These are phyloP conservation scores for Apaloderma vittatum DNA, from an alignment of 2,113 vertebrate species.

Conservation along the genomic window DNA sequence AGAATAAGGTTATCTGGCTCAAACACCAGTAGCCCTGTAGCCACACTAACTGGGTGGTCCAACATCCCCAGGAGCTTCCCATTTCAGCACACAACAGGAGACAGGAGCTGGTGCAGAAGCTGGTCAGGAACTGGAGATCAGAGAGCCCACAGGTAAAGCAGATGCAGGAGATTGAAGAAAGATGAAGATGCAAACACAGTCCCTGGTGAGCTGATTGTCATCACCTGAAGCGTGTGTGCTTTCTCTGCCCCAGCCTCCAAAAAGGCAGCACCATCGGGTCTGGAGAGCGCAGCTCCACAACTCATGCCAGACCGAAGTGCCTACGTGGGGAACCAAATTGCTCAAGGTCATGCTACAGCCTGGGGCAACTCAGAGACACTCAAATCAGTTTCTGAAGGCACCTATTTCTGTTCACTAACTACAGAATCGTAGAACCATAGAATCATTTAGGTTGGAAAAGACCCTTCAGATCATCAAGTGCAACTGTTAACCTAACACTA, in stretches of 20 bases:
- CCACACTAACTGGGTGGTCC: neutral
- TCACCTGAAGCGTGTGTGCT: neutral
- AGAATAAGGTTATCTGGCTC: neutral
- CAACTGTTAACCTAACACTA: neutral
- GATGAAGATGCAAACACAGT: neutral
- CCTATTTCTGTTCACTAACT: neutral
- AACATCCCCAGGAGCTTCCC: neutral
- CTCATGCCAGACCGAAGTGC: neutral
- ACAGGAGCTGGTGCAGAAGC: neutral
- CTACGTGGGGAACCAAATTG: rapidly evolving
- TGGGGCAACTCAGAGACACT: neutral
- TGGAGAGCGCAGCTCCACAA: neutral
- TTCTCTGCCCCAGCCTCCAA: neutral
- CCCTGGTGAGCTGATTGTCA: neutral
- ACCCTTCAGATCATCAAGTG: neutral
- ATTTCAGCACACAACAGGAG: neutral
- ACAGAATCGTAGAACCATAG: neutral
- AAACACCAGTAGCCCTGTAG: neutral
- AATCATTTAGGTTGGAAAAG: neutral
- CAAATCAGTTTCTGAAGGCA: neutral
- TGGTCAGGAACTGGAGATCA: neutral
- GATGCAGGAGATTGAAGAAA: neutral
- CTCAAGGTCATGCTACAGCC: neutral
- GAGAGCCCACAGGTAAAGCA: neutral
- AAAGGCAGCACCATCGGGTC: neutral